Evolutionary conservation across 2,113 vertebrate genomes (phyloP).

Genomic region (Pao palembangensis): DNA sequence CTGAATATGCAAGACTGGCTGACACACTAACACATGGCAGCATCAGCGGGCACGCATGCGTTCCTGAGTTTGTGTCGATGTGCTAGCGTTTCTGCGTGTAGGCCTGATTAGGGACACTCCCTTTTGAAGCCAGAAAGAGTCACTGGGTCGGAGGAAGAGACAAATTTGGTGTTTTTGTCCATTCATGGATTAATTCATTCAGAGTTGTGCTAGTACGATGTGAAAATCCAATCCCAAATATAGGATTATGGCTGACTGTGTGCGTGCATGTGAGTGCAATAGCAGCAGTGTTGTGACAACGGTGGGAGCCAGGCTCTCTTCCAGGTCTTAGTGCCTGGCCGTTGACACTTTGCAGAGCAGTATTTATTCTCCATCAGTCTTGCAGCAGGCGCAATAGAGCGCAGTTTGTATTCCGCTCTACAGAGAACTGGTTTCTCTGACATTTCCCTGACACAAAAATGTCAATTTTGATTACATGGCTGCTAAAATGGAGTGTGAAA

Average conservation of each 20-base stretch:
- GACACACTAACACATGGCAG: conserved; percentile 60
- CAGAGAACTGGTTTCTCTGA: too few relatives aligned
- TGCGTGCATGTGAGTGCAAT: conserved; percentile 27
- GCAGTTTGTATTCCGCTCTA: not conserved
- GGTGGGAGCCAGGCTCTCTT: conserved; percentile 41
- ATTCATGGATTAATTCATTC: conserved; percentile 29
- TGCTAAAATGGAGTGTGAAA: too few relatives aligned
- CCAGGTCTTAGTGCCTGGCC: conserved; percentile 49
- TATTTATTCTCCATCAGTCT: conserved; percentile 17
- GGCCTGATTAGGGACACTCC: conserved; percentile 38
- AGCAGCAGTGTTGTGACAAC: conserved; percentile 60
- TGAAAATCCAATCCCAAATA: conserved; percentile 25
- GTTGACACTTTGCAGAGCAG: not conserved
- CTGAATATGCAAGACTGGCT: conserved; percentile 44
- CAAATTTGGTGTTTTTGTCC: conserved; percentile 22
- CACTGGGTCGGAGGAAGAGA: conserved; percentile 5
- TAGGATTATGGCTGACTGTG: conserved; percentile 12
- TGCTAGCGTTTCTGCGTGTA: conserved; percentile 3
- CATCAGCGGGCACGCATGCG: conserved; percentile 9
- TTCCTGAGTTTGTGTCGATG: conserved; percentile 1
- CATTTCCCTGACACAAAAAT: conserved; percentile 14
- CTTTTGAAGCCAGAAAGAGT: conserved; percentile 13
- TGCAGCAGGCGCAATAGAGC: conserved; percentile 14
- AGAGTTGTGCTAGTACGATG: conserved; percentile 19
- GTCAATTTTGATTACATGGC: too few relatives aligned